These are phyloP conservation scores for Mormoops blainvillei DNA, from an alignment of 2,113 vertebrate species.

Conservation along the genomic window DNA sequence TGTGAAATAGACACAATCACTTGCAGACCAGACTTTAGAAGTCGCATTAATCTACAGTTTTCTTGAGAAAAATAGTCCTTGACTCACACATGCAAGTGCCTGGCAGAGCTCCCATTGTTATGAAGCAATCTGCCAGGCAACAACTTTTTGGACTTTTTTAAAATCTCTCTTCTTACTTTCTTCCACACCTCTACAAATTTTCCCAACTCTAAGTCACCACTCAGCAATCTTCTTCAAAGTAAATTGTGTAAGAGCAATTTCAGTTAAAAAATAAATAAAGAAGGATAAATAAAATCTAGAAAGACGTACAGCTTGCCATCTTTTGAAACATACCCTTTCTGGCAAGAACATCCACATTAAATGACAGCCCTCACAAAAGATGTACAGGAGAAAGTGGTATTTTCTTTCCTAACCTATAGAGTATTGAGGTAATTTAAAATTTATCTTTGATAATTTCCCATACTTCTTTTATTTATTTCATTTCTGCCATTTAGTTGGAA, in stretches of 20 bases:
- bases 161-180: constrained; percentile 41
- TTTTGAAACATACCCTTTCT: constrained; percentile 45
- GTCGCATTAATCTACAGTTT: constrained; percentile 59
- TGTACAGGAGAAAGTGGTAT: constrained; percentile 44
- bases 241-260: background rate
- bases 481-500: constrained; percentile 67
- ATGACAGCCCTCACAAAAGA: constrained; percentile 27
- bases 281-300: constrained; percentile 68
- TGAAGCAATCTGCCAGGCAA: constrained; percentile 68
- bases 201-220: constrained; percentile 65
- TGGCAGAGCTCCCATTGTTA: constrained; percentile 73
- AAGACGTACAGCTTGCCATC: constrained; percentile 56
- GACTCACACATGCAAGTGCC: constrained; percentile 72
- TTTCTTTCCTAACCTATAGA: constrained; percentile 52
- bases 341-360: background rate
- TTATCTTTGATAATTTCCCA: constrained; percentile 73
- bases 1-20: constrained; percentile 14
- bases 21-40: constrained; percentile 62
- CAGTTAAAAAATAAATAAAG: background rate
- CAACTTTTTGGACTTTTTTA: constrained; percentile 45
- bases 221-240: constrained; percentile 70
- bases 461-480: constrained; percentile 73
- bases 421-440: constrained; percentile 75
- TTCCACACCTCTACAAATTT: background rate
- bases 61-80: constrained; percentile 76